Conservation (phyloP, 2,797 vertebrate species). For the Danionella dracula region DNA sequence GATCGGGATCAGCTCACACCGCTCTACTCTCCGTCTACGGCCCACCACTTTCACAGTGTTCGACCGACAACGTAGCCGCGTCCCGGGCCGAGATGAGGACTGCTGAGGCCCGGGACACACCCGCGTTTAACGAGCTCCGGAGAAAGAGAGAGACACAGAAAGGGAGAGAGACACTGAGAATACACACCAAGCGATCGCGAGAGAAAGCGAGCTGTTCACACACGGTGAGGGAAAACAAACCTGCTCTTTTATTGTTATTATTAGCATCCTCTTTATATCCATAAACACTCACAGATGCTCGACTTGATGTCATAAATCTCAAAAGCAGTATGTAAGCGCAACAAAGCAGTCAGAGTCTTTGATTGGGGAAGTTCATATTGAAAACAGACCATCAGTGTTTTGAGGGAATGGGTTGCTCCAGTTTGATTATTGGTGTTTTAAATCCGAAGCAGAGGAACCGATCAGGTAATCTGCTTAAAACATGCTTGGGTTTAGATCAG, state of each 20-base stretch:
- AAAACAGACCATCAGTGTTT: neutral
- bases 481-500: neutral
- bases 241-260: neutral
- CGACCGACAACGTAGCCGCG: no score
- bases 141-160: no score
- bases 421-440: neutral
- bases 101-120: conserved; percentile 49
- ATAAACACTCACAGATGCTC: neutral
- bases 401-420: neutral
- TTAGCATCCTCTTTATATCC: neutral
- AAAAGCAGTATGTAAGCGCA: neutral
- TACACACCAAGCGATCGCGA: no score
- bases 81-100: conserved; percentile 62
- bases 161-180: no score
- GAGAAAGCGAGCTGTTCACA: conserved; percentile 18
- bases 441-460: neutral
- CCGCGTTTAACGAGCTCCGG: no score
- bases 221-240: conserved; percentile 37
- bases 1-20: neutral
- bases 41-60: no score
- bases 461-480: no score
- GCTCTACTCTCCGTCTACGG: no score
- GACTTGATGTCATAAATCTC: no score
- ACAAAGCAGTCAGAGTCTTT: neutral
- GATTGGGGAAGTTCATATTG: neutral